Conservation (phyloP, 2,888 invertebrate genomes). For the Mythimna loreyi region DNA sequence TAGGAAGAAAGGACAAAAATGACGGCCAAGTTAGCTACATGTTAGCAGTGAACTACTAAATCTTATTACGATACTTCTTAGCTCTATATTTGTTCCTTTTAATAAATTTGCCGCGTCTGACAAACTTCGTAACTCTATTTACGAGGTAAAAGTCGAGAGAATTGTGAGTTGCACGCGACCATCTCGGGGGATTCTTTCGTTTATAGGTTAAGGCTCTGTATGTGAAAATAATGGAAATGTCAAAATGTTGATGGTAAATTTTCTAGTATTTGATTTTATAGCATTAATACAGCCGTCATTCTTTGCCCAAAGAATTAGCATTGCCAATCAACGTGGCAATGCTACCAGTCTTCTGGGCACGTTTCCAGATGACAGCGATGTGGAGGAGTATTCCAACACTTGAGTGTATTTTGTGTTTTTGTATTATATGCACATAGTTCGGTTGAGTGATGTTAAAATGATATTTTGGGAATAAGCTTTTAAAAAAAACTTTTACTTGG, state of each 20-base stretch:
- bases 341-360: no score
- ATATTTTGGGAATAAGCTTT: no score
- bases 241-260: background rate
- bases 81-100: conserved; percentile 59
- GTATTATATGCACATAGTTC: no score
- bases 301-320: no score
- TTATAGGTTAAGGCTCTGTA: conserved; percentile 35
- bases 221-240: conserved; percentile 9
- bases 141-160: conserved; percentile 58
- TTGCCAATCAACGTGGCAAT: no score
- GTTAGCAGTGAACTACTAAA: conserved; percentile 61
- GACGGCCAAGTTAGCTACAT: conserved; percentile 48
- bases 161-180: conserved; percentile 56
- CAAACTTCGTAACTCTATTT: conserved; percentile 62
- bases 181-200: conserved; percentile 46
- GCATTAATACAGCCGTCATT: no score
- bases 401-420: no score
- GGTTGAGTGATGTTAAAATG: no score
- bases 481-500: no score
- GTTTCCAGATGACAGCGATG: no score
- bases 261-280: no score
- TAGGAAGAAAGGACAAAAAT: conserved; percentile 49
- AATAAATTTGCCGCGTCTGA: conserved; percentile 60
- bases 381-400: no score
- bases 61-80: conserved; percentile 56